Percentiles rank a stretch among this genome's conserved stretches.
phyloP scores from a whole-genome alignment of 2,113 vertebrate species.

The Otus sunia region DNA sequence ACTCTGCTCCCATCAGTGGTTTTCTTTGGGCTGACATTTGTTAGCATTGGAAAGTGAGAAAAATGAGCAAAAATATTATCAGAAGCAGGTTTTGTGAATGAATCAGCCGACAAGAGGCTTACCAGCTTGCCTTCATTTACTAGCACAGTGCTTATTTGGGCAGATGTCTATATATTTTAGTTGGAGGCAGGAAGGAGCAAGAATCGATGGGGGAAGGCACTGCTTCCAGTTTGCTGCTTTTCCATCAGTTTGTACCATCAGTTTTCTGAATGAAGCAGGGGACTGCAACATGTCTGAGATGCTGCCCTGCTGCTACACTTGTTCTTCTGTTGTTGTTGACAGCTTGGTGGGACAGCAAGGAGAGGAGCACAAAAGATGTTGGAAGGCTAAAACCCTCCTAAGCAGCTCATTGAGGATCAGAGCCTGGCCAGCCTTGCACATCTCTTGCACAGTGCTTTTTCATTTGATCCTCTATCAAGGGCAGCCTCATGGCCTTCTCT shows the following conservation, averaged over 20 bases:
- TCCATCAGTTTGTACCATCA: not conserved
- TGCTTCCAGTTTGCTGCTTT: slow-evolving; percentile 21
- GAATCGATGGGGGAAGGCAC: slow-evolving; percentile 4
- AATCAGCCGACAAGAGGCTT: slow-evolving; percentile 61
- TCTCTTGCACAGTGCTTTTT: slow-evolving; percentile 19
- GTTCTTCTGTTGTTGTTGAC: not conserved
- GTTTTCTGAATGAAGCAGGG: slow-evolving; percentile 27
- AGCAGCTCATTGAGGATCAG: not conserved
- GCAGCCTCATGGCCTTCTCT: not conserved
- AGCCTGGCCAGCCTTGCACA: not conserved
- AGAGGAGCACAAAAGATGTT: not conserved
- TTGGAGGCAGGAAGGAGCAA: slow-evolving; percentile 40
- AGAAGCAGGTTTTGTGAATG: slow-evolving; percentile 71
- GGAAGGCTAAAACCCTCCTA: not conserved
- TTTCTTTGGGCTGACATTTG: slow-evolving; percentile 57
- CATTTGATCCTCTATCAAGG: slow-evolving; percentile 22
- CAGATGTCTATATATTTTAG: slow-evolving; percentile 58
- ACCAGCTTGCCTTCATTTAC: slow-evolving; percentile 61
- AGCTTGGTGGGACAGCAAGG: not conserved
- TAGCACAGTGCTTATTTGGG: slow-evolving; percentile 57
- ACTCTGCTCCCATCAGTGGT: not conserved
- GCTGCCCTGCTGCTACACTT: not conserved
- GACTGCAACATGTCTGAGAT: not conserved
- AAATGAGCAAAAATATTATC: slow-evolving; percentile 63
- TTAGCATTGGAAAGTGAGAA: slow-evolving; percentile 62